Evolutionary conservation across 2,888 invertebrate genomes (phyloP).

Genomic region (Megamerina dolium): DNA sequence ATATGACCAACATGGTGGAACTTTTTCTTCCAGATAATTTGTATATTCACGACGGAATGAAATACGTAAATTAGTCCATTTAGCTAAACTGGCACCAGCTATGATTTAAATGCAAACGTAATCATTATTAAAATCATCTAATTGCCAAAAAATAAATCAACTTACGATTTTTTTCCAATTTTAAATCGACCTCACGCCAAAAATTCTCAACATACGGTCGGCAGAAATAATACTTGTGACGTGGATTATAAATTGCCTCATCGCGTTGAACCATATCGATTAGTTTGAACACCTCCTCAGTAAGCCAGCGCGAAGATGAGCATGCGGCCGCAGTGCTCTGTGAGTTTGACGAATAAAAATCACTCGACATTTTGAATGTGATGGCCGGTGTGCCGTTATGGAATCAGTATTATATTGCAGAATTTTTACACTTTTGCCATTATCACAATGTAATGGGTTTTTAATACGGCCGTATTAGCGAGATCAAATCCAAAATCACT

Average conservation of each 20-base stretch:
- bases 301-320: slow-evolving; percentile 40
- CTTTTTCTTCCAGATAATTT: slow-evolving; percentile 41
- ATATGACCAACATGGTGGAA: slow-evolving; percentile 45
- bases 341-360: slow-evolving; percentile 18
- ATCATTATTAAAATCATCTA: background rate
- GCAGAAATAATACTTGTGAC: slow-evolving; percentile 47
- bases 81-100: slow-evolving; percentile 44
- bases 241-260: slow-evolving; percentile 46
- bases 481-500: too few species aligned
- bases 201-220: slow-evolving; percentile 47
- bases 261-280: slow-evolving; percentile 45
- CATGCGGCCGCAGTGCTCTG: slow-evolving; percentile 14
- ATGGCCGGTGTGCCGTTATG: too few species aligned
- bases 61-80: slow-evolving; percentile 46
- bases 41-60: slow-evolving; percentile 46
- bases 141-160: slow-evolving; percentile 2
- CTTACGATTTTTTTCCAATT: slow-evolving; percentile 42
- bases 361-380: slow-evolving; percentile 21
- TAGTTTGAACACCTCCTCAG: slow-evolving; percentile 43
- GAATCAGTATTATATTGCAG: too few species aligned
- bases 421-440: too few species aligned
- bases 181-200: slow-evolving; percentile 45
- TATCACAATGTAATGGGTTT: too few species aligned
- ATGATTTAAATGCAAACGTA: background rate
- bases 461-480: too few species aligned